phyloP scores from a whole-genome alignment of 2,888 invertebrate genomes.

The Drosophila kanekoi region DNA sequence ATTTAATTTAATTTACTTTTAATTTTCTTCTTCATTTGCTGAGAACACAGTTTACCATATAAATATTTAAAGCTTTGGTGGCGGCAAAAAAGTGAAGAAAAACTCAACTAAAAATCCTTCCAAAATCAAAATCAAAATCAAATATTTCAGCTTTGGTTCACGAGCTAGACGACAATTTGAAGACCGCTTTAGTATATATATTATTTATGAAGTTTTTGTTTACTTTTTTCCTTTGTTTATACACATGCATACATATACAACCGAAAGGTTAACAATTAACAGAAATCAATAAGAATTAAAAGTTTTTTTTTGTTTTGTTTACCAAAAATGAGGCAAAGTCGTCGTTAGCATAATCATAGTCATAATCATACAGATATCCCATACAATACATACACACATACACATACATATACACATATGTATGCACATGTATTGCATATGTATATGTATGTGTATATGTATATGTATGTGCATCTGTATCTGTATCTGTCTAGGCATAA shows the following conservation, averaged over 20 bases:
- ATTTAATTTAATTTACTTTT: slow-evolving; percentile 17
- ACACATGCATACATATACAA: slow-evolving; percentile 70
- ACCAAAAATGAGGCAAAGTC: slow-evolving; percentile 74
- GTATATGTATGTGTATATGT: no score
- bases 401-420: no score
- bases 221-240: slow-evolving; percentile 56
- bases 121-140: neutral
- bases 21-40: slow-evolving; percentile 48
- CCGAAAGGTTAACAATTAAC: slow-evolving; percentile 61
- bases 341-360: slow-evolving; percentile 38
- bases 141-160: slow-evolving; percentile 14
- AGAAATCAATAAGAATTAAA: slow-evolving; percentile 52
- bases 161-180: slow-evolving; percentile 49
- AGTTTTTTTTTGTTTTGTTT: slow-evolving; percentile 60
- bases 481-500: slow-evolving; percentile 35
- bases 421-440: no score
- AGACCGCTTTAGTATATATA: slow-evolving; percentile 63
- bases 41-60: slow-evolving; percentile 76
- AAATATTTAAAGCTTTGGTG: slow-evolving; percentile 79
- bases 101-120: neutral
- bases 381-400: no score
- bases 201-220: neutral
- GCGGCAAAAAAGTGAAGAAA: slow-evolving; percentile 65
- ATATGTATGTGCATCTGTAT: no score
- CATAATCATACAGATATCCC: slow-evolving; percentile 42